Conservation (phyloP, 2,797 vertebrate species). For the Clarias pachynema region DNA sequence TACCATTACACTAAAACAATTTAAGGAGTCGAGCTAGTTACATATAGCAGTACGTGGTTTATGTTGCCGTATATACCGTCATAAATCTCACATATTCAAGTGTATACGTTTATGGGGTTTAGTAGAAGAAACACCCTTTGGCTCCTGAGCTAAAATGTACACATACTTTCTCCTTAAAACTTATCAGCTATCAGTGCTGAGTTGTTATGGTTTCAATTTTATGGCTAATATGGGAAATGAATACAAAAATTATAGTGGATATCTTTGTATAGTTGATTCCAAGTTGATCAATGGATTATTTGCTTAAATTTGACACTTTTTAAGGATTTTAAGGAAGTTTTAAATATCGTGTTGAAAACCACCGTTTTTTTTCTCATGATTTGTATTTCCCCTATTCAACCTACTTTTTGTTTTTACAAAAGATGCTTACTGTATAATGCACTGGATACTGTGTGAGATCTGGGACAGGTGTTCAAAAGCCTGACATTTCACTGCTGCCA, state of each 20-base stretch:
- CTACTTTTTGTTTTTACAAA: background rate
- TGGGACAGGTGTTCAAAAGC: background rate
- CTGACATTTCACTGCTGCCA: background rate
- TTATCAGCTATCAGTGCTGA: background rate
- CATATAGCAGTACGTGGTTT: background rate
- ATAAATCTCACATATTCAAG: background rate
- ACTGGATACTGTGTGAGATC: slow-evolving; percentile 5
- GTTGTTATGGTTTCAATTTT: background rate
- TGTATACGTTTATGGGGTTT: background rate
- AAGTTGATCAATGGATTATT: background rate
- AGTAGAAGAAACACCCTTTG: background rate
- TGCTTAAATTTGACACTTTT: background rate
- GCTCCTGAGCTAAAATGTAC: background rate
- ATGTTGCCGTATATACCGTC: background rate
- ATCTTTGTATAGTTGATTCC: background rate
- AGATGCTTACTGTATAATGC: background rate
- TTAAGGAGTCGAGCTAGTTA: background rate
- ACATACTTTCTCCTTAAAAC: background rate
- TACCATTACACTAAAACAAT: background rate
- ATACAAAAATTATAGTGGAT: background rate
- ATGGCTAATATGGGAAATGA: background rate
- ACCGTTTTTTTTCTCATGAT: background rate
- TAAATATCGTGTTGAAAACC: background rate
- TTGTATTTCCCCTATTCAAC: background rate
- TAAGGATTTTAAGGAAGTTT: background rate